Evolutionary conservation across 1,140 invertebrate species (phyloP).

Genomic region (Wiebesia pumilae): DNA sequence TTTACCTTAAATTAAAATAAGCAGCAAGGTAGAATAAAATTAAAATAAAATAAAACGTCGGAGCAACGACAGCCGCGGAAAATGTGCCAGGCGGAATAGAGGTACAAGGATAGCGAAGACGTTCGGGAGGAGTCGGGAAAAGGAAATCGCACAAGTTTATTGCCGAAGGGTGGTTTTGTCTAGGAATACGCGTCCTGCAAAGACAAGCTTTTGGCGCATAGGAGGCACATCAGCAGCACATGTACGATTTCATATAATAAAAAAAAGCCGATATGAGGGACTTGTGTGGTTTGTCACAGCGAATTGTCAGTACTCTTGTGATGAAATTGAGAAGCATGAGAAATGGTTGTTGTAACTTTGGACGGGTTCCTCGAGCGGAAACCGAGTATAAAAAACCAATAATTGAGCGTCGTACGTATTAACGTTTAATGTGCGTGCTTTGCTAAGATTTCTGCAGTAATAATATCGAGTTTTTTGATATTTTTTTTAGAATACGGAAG

Average conservation of each 20-base stretch:
- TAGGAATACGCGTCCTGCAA: not conserved
- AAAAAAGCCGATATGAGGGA: not conserved
- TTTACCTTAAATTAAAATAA: too few relatives aligned
- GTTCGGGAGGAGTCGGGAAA: not conserved
- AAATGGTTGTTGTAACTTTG: not conserved
- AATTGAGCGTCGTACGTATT: not conserved
- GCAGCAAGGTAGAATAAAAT: too few relatives aligned
- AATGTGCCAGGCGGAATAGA: not conserved
- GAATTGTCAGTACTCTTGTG: not conserved
- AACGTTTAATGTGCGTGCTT: too few relatives aligned
- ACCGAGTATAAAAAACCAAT: not conserved
- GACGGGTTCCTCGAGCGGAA: not conserved
- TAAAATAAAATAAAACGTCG: not conserved
- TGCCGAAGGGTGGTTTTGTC: not conserved
- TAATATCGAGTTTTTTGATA: too few relatives aligned
- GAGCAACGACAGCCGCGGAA: not conserved
- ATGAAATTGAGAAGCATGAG: conserved; percentile 10
- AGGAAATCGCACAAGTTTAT: not conserved
- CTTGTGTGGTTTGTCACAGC: not conserved
- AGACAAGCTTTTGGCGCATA: not conserved
- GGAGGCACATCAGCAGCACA: not conserved
- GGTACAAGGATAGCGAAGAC: not conserved
- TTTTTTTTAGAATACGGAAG: too few relatives aligned
- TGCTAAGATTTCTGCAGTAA: too few relatives aligned
- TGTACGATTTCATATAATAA: conserved; percentile 7